Evolutionary conservation across 2,113 vertebrate genomes (phyloP), one percentile per base, ranked within the genome.

Genomic region (Paramisgurnus dabryanus): DNA sequence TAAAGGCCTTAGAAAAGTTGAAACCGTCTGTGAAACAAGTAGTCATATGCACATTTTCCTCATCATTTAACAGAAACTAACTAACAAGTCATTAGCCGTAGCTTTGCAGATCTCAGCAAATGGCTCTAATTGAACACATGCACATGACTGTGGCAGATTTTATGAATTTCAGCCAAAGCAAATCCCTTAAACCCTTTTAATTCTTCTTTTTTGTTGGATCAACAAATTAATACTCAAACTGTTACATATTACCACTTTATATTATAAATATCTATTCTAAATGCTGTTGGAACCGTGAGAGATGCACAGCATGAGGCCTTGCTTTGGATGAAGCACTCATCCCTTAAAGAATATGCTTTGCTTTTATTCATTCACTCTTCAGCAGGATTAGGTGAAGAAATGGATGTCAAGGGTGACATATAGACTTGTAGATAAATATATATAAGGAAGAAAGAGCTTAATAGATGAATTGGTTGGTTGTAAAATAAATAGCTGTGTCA

Each of bases 11-110:
- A 73, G 43, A 43, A 60, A 15, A 61, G 55, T 73, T 60, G 7
- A 74, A 74, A 61, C 71, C 40, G 6, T 74, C 71, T 60, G 58
- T 74, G 55, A 57, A 72, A 60, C 53, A 60, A 18, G 10, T 47
- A 6, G 73, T 64, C 58, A 64, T 75, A 50, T 47, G 73, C 60
- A 64, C 43, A n/a, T 49, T 75, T 49, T 17, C 22, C 43, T 63
- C 47, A 75, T 74, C 71, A 74, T 75, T 75, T 47, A 63, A 49
- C 18, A n/a, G 43, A 4, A 34, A 45, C 71, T 45, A 7, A 40
- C 40, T 18, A 73, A 60, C n/a, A 15, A 27, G 58, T 64, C 72
- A 49, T 63, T 49, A 64, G 72, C 58, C 49, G 49, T n/a, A 75
- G 73, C 73, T 6, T 15, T 49, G 57, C 22, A 13, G 7, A 34